phyloP scores from a whole-genome alignment of 2,888 invertebrate species.

The Idaea straminata region DNA sequence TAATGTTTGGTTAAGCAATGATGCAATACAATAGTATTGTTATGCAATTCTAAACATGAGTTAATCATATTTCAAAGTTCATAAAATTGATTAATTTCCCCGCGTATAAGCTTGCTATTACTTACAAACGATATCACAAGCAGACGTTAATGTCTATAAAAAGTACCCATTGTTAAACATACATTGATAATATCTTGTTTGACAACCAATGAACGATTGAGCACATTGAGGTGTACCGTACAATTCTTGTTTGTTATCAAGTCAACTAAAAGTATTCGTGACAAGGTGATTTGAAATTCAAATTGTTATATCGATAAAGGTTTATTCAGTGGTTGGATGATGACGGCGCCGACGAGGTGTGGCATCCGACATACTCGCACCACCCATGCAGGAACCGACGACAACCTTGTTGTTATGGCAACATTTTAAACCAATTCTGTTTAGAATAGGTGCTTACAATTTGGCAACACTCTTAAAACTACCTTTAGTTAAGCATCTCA shows the following conservation, averaged over 20 bases:
- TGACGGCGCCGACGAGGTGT: slow-evolving; percentile 15
- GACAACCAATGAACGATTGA: slow-evolving; percentile 17
- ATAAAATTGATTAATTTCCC: not conserved
- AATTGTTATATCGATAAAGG: slow-evolving; percentile 34
- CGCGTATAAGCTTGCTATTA: not conserved
- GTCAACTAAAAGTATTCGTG: slow-evolving; percentile 31
- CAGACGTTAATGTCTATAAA: not conserved
- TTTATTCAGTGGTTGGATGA: slow-evolving; percentile 29
- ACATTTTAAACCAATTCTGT: not conserved
- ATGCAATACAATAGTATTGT: too few species aligned
- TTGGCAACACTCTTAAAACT: too few species aligned
- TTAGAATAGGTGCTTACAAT: too few species aligned
- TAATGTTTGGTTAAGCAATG: too few species aligned
- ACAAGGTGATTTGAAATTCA: slow-evolving; percentile 38
- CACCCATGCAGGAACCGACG: not conserved
- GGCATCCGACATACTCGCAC: not conserved
- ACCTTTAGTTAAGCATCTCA: too few species aligned
- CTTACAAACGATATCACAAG: not conserved
- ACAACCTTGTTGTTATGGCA: not conserved
- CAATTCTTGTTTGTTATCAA: slow-evolving; percentile 26
- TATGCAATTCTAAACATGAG: not conserved
- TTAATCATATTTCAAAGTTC: not conserved
- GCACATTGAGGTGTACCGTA: slow-evolving; percentile 8
- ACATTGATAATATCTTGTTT: slow-evolving; percentile 17
- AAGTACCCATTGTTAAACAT: not conserved